A percentile compares a stretch with the other conserved stretches of the same genome.
These are phyloP conservation scores for Drosophila bocqueti DNA, from an alignment of 1,140 invertebrate species.

Conservation along the genomic window DNA sequence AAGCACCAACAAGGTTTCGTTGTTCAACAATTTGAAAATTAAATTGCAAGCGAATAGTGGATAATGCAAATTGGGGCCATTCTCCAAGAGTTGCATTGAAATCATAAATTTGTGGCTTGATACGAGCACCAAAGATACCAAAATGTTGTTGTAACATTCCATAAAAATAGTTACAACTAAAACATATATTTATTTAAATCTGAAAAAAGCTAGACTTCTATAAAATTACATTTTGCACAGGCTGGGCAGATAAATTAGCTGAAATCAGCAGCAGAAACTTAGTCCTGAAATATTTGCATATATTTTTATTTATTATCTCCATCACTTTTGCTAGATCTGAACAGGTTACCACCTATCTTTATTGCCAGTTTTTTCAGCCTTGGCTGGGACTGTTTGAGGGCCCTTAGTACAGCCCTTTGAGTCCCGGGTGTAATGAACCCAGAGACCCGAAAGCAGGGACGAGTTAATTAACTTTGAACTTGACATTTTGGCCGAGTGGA, in stretches of 20 bases:
- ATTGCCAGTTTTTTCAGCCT: not conserved
- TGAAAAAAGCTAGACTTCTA: not conserved
- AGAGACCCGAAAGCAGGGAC: slow-evolving; percentile 16
- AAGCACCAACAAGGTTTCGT: not conserved
- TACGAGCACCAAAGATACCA: not conserved
- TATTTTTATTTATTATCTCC: not conserved
- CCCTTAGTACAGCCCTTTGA: slow-evolving; percentile 1
- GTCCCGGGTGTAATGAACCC: slow-evolving; percentile 36
- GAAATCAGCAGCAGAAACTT: not conserved
- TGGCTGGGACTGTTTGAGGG: not conserved
- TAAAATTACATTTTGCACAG: not conserved
- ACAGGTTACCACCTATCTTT: not conserved
- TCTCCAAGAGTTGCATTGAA: not conserved
- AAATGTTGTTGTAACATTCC: not conserved
- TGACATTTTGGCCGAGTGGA: slow-evolving; percentile 63
- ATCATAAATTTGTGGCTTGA: not conserved
- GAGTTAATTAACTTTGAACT: slow-evolving; percentile 79
- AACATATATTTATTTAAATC: not conserved
- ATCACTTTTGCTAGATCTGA: not conserved
- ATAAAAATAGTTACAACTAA: not conserved
- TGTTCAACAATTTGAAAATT: not conserved
- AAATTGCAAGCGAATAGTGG: not conserved
- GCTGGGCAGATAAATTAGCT: not conserved
- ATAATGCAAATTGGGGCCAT: not conserved
- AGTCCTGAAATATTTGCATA: not conserved